Percentiles rank a stretch among this genome's conserved stretches.
phyloP scores from a whole-genome alignment of 1,140 invertebrate species.

The Oncopeltus fasciatus region DNA sequence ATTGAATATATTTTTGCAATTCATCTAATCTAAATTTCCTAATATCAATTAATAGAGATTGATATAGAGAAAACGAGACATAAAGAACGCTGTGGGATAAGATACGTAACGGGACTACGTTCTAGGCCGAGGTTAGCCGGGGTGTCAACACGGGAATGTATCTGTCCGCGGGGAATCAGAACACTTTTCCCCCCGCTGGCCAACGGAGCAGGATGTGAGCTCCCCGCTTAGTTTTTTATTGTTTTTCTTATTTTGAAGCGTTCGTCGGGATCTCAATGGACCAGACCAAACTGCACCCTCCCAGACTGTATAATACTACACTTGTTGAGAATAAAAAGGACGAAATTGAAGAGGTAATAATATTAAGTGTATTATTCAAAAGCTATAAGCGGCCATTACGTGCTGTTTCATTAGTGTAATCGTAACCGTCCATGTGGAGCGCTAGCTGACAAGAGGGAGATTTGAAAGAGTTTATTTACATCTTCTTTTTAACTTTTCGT shows the following conservation, averaged over 20 bases:
- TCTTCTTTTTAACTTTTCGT: neutral
- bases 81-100: too few relatives aligned
- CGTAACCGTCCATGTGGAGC: neutral
- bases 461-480: slow-evolving; percentile 3
- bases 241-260: neutral
- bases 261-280: slow-evolving; percentile 20
- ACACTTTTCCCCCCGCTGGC: slow-evolving; percentile 6
- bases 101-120: too few relatives aligned
- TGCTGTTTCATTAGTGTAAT: slow-evolving; percentile 1
- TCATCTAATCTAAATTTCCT: too few relatives aligned
- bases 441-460: slow-evolving; percentile 5
- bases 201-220: neutral
- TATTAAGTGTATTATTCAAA: slow-evolving; percentile 9
- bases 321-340: slow-evolving; percentile 61
- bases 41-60: too few relatives aligned
- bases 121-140: neutral
- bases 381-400: slow-evolving; percentile 2
- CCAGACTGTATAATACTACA: slow-evolving; percentile 43
- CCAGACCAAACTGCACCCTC: slow-evolving; percentile 29
- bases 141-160: slow-evolving; percentile 9
- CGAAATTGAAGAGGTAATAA: slow-evolving; percentile 65
- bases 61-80: too few relatives aligned
- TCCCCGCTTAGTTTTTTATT: neutral
- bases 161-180: slow-evolving; percentile 13
- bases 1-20: too few relatives aligned